Conservation (phyloP, 1,140 invertebrate genomes). For the Latrodectus geometricus region DNA sequence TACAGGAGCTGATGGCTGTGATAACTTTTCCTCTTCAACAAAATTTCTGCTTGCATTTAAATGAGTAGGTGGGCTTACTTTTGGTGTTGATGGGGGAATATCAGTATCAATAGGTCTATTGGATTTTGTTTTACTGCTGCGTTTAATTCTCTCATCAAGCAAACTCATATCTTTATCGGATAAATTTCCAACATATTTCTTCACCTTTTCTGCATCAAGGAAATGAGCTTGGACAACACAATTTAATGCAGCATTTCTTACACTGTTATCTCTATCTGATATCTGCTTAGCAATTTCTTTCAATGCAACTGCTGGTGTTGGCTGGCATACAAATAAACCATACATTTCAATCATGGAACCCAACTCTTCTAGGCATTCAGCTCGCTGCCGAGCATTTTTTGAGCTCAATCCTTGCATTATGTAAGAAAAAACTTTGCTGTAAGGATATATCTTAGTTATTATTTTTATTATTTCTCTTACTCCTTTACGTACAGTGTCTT, state of each 20-base stretch:
- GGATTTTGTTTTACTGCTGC: slow-evolving; percentile 73
- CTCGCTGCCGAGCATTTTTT: slow-evolving; percentile 95
- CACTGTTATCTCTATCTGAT: slow-evolving; percentile 94
- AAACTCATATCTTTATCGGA: slow-evolving; percentile 94
- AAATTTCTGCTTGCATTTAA: slow-evolving; percentile 2
- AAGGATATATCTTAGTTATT: slow-evolving; percentile 87
- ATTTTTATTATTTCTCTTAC: slow-evolving; percentile 88
- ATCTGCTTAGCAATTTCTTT: slow-evolving; percentile 95
- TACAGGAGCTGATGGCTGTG: background rate
- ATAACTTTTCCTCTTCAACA: slow-evolving; percentile 25
- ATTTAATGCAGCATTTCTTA: slow-evolving; percentile 94
- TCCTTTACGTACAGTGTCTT: slow-evolving; percentile 90
- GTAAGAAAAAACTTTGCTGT: slow-evolving; percentile 88
- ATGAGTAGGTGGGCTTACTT: slow-evolving; percentile 33
- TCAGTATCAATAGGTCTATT: slow-evolving; percentile 74
- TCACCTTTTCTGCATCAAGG: slow-evolving; percentile 89
- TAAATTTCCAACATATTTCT: slow-evolving; percentile 90
- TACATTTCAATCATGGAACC: slow-evolving; percentile 87
- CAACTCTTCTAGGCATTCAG: slow-evolving; percentile 94
- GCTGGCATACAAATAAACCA: slow-evolving; percentile 86
- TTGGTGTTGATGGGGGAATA: slow-evolving; percentile 20
- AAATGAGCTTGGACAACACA: slow-evolving; percentile 91
- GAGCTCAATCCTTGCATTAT: slow-evolving; percentile 95
- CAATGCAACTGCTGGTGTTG: slow-evolving; percentile 80
- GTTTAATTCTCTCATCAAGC: slow-evolving; percentile 94